Base-by-base conservation (phyloP, 2,113 vertebrate species). In the Euleptes europaea region DNA sequence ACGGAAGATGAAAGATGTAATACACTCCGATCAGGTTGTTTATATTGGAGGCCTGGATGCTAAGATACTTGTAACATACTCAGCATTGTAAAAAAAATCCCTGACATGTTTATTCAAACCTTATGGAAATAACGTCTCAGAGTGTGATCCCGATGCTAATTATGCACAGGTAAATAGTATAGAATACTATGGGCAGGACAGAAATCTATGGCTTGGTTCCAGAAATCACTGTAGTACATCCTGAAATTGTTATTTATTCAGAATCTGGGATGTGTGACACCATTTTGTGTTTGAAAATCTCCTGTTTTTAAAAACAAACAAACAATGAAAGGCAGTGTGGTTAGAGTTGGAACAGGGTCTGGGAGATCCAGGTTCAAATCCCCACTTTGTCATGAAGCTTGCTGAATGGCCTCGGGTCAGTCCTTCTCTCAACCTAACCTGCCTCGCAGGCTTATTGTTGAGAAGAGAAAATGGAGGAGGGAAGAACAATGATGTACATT, bases 11-110 rank as follows among this genome's bases (percentile, higher is more conserved):
- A 90, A 92, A 86, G 82, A 85, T 85, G 28, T 11, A 86, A 40
- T 66, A 76, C 12, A 26, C 11, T 82, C 76, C 80, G 72, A 87
- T 84, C 73, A 72, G 54, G 86, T 80, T 86, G 35, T 75, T 92
- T 91, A 31, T 86, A 82, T 85, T 91, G 85, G 82, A 88, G 21
- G 47, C 86, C 77, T 89, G 70, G 38, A 70, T 88, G 67, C 54
- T 92, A 80, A 75, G 83, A 49, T 49, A 87, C 80, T n/a, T 35
- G n/a, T 83, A 83, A 79, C 69, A 83, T 89, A 65, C 38, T 88
- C 79, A 49, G 2, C 60, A 65, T n/a, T 79, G 42, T 54, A 65
- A 80, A 66, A 17, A 17, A 47, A 35, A 57, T 66, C 12, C 74
- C 82, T 69, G 80, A 35, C 51, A 7, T 86, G 5, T 31, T 6